Percentiles rank a stretch among this genome's conserved stretches.
phyloP scores from a whole-genome alignment of 1,140 invertebrate genomes.

The Cheumatopsyche charites region DNA sequence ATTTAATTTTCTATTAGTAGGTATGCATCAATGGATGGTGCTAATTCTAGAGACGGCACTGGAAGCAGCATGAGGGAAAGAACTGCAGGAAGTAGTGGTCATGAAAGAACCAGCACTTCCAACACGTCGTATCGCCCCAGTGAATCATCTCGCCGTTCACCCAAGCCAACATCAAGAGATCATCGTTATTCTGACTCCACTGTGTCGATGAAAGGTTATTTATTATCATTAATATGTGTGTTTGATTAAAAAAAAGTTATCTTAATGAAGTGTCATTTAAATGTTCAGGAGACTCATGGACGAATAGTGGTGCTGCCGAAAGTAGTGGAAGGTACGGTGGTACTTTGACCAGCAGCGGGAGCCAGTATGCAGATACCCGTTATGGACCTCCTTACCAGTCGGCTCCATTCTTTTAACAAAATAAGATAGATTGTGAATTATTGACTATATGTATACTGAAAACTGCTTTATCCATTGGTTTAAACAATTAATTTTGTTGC shows the following conservation, averaged over 20 bases:
- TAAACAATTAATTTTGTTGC: too few relatives aligned
- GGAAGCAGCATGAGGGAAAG: constrained; percentile 21
- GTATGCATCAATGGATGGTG: constrained; percentile 13
- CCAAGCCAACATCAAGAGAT: constrained; percentile 37
- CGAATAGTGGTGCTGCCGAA: constrained; percentile 23
- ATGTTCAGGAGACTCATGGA: constrained; percentile 24
- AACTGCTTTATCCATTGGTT: too few relatives aligned
- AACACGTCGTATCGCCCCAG: constrained; percentile 18
- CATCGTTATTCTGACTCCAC: constrained; percentile 37
- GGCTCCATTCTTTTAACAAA: constrained; percentile 5
- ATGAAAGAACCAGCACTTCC: constrained; percentile 6
- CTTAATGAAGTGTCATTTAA: background rate
- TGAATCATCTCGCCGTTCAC: constrained; percentile 39
- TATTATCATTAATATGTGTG: background rate
- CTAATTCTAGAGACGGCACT: background rate
- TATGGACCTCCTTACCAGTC: constrained; percentile 24
- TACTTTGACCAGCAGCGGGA: constrained; percentile 8
- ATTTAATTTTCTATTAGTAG: background rate
- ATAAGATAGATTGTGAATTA: background rate
- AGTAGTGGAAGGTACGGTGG: constrained; percentile 24
- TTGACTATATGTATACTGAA: background rate
- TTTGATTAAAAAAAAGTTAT: background rate
- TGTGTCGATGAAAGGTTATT: constrained; percentile 27
- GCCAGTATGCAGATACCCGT: constrained; percentile 25
- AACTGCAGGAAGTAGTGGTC: constrained; percentile 10